Conservation (phyloP, 2,888 invertebrate genomes). For the Himalopsyche kuldschensis region DNA sequence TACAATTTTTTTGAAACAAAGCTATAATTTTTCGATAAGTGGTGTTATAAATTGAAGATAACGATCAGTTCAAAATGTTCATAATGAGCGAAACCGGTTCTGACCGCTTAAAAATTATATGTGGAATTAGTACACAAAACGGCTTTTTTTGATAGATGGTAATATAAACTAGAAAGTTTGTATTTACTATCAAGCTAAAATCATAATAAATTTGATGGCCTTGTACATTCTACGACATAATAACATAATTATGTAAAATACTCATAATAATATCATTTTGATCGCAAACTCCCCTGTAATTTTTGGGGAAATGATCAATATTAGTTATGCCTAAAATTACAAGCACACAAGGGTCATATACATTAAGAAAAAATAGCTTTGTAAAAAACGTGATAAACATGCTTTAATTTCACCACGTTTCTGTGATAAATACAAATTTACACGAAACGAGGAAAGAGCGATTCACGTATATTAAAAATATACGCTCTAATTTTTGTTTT, state of each 20-base stretch:
- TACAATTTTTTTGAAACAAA: too few species aligned
- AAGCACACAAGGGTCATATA: not conserved
- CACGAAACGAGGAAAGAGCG: not conserved
- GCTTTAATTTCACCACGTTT: not conserved
- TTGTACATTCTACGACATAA: too few species aligned
- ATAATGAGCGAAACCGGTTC: too few species aligned
- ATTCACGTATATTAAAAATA: not conserved
- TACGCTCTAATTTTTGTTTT: not conserved
- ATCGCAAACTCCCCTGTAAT: not conserved
- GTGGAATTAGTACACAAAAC: too few species aligned
- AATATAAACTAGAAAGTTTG: too few species aligned
- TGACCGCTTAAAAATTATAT: too few species aligned
- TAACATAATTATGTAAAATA: not conserved
- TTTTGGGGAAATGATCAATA: not conserved
- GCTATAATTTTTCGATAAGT: too few species aligned
- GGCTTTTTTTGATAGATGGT: too few species aligned
- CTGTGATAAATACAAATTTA: not conserved
- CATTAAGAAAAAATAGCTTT: not conserved
- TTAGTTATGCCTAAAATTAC: not conserved
- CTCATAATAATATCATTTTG: not conserved
- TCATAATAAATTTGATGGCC: too few species aligned
- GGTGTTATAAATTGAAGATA: too few species aligned
- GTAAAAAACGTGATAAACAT: not conserved
- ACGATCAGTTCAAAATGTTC: too few species aligned
- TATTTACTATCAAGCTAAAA: too few species aligned